Conservation (phyloP, 2,113 vertebrate species). For the Myrmecophaga tridactyla region DNA sequence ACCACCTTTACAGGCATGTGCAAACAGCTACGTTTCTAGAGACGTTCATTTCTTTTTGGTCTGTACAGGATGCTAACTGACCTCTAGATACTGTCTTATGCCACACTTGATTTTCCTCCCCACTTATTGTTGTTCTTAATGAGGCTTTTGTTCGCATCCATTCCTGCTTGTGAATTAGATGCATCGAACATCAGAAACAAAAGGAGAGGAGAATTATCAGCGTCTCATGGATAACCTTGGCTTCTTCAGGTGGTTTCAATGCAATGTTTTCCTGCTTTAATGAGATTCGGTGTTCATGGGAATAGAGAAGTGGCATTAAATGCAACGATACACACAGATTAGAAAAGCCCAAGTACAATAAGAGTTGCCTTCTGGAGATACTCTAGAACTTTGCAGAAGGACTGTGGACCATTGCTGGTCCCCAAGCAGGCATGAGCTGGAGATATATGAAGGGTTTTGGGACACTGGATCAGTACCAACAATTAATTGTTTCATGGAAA, state of each 20-base stretch:
- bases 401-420: conserved; percentile 35
- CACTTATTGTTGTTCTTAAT: conserved; percentile 48
- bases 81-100: not conserved
- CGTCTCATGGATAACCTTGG: conserved; percentile 53
- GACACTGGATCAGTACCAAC: conserved; percentile 44
- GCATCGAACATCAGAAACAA: conserved; percentile 52
- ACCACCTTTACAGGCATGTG: not conserved
- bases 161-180: conserved; percentile 54
- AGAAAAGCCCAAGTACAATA: conserved; percentile 65
- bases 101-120: conserved; percentile 29
- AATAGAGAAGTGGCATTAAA: conserved; percentile 77
- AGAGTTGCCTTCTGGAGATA: conserved; percentile 77
- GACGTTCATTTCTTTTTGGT: not conserved
- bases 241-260: conserved; percentile 71
- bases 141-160: conserved; percentile 56
- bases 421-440: not conserved
- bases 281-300: conserved; percentile 71
- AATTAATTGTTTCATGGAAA: conserved; percentile 45
- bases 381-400: conserved; percentile 61
- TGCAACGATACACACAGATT: conserved; percentile 71
- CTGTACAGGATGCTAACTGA: not conserved
- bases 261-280: conserved; percentile 75
- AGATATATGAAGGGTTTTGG: not conserved
- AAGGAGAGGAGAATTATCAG: conserved; percentile 51
- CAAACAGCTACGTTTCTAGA: not conserved